A percentile compares a stretch with the other conserved stretches of the same genome.
Evolutionary conservation across 2,797 vertebrate species (phyloP).

Genomic region (Typhlichthys eigenmanni): DNA sequence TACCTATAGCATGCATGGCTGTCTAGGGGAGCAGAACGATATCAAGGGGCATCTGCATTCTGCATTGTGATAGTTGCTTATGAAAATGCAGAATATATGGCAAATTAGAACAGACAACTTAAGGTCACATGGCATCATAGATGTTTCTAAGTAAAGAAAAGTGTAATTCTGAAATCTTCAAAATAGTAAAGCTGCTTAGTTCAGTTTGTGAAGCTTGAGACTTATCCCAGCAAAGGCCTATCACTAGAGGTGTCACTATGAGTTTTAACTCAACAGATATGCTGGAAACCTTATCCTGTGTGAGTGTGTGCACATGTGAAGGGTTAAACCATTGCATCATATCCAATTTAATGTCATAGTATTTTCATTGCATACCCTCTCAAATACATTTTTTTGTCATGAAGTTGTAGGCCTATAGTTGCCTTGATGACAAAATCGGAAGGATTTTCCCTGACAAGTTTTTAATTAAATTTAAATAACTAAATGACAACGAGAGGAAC

Average conservation of each 20-base stretch:
- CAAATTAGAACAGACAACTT: constrained; percentile 7
- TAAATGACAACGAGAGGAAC: constrained; percentile 14
- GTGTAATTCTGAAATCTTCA: background rate
- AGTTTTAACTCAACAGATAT: constrained; percentile 2
- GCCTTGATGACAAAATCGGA: constrained; percentile 4
- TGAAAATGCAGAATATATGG: background rate
- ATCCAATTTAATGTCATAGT: constrained; percentile 18
- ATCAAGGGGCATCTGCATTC: background rate
- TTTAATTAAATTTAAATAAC: constrained; percentile 1
- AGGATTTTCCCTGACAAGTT: constrained; percentile 12
- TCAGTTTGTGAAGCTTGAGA: constrained; percentile 9
- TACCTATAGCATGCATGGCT: constrained; percentile 23
- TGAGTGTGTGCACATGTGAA: background rate
- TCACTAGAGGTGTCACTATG: background rate
- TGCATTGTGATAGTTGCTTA: background rate
- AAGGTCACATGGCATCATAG: constrained; percentile 6
- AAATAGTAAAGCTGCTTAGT: background rate
- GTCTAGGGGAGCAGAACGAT: constrained; percentile 9
- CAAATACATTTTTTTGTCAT: constrained; percentile 21
- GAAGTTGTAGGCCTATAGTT: background rate
- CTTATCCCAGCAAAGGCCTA: background rate
- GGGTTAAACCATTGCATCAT: constrained; percentile 12
- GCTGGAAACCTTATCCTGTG: background rate
- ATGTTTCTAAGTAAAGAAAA: constrained; percentile 4
- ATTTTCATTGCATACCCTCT: background rate